These are phyloP conservation scores for Anser brachyrhynchus DNA, from an alignment of 2,113 vertebrate species.

Conservation along the genomic window DNA sequence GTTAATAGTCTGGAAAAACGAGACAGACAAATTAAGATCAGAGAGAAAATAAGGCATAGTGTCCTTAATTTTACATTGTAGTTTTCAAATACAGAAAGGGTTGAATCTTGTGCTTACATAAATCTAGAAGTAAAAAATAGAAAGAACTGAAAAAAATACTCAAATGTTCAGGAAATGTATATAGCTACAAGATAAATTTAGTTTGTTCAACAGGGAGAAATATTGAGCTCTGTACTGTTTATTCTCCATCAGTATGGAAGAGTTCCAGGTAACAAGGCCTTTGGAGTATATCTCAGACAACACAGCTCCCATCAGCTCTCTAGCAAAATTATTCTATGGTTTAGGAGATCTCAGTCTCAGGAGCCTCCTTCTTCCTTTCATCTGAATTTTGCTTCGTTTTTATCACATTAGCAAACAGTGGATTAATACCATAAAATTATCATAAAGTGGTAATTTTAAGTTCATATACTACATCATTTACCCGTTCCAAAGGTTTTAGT, in stretches of 20 bases:
- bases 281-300: not conserved
- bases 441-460: not conserved
- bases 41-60: not conserved
- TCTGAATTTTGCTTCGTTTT: not conserved
- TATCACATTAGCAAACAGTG: not conserved
- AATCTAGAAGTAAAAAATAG: not conserved
- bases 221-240: not conserved
- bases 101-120: not conserved
- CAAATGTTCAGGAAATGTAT: not conserved
- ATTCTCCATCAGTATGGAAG: not conserved
- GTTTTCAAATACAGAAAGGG: not conserved
- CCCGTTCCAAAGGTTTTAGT: not conserved
- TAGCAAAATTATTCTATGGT: not conserved
- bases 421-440: too few relatives aligned
- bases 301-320: not conserved
- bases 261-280: not conserved
- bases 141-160: not conserved
- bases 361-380: not conserved
- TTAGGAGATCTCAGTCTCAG: not conserved
- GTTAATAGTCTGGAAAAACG: constrained; percentile 16
- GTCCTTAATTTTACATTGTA: not conserved
- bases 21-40: not conserved
- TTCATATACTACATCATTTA: not conserved
- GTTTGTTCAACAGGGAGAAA: not conserved
- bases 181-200: not conserved